Conservation (phyloP, 2,797 vertebrate species). For the Darevskia nairensis region DNA sequence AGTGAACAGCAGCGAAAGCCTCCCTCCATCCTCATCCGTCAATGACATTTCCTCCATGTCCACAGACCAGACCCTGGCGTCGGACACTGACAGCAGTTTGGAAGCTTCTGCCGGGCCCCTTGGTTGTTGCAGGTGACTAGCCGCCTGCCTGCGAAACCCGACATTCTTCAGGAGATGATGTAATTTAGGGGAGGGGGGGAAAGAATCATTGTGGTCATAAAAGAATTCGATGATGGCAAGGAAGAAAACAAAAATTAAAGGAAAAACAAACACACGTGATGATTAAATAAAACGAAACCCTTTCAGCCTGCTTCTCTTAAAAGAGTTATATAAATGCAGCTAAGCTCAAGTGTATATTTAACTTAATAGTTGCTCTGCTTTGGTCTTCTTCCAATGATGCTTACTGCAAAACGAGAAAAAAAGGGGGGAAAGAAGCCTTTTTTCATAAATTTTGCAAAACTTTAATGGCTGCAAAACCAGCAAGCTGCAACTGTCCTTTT, state of each 20-base stretch:
- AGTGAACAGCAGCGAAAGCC: constrained; percentile 99
- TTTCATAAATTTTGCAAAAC: constrained; percentile 84
- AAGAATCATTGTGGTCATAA: constrained; percentile 24
- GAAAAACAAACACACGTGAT: constrained; percentile 74
- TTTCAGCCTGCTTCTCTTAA: constrained; percentile 91
- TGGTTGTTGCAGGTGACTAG: constrained; percentile 99
- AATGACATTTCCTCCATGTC: constrained; percentile 99
- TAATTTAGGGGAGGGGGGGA: constrained; percentile 62
- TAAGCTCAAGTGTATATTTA: constrained; percentile 91
- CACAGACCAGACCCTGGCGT: constrained; percentile 99
- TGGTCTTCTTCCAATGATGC: constrained; percentile 87
- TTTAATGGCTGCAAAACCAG: constrained; percentile 85
- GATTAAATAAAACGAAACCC: constrained; percentile 72
- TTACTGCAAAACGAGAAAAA: constrained; percentile 76
- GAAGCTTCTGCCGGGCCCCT: constrained; percentile 98
- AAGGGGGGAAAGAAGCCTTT: constrained; percentile 76
- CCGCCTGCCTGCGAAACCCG: constrained; percentile 99
- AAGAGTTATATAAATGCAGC: constrained; percentile 81
- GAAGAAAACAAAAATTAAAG: constrained; percentile 62
- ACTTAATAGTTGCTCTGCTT: constrained; percentile 96
- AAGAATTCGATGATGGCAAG: constrained; percentile 61
- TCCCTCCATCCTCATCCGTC: constrained; percentile 97
- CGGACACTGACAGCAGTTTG: constrained; percentile 99
- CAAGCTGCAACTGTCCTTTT: constrained; percentile 82
- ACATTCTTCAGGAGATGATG: constrained; percentile 98